A percentile compares a stretch with the other conserved stretches of the same genome.
phyloP scores from a whole-genome alignment of 2,113 vertebrate genomes.

The Strigops habroptila region DNA sequence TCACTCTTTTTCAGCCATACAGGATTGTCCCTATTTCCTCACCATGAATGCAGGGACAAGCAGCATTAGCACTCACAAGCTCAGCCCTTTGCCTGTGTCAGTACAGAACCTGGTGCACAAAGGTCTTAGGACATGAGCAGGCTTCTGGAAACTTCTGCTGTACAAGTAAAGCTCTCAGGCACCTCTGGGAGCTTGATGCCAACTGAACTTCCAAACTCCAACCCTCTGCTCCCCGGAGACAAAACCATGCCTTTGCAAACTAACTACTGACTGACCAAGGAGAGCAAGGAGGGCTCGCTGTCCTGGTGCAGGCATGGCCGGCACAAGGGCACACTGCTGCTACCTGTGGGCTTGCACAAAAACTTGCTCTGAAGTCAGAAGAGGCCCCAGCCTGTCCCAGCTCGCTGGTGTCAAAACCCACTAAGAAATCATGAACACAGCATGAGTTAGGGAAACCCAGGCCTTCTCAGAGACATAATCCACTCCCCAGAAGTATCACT shows the following conservation, averaged over 20 bases:
- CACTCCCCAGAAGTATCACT: neutral
- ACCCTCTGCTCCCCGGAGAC: neutral
- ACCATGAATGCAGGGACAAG: rapidly evolving
- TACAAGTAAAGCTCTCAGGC: neutral
- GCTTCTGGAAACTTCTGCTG: neutral
- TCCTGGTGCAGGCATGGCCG: rapidly evolving
- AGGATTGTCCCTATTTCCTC: neutral
- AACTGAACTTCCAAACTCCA: neutral
- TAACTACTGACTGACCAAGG: neutral
- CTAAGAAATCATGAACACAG: neutral
- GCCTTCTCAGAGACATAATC: neutral
- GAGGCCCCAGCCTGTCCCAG: neutral
- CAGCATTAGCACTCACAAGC: neutral
- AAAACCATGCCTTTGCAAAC: neutral
- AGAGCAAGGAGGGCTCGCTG: neutral
- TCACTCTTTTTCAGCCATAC: neutral
- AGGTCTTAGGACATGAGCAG: rapidly evolving
- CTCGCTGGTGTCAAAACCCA: neutral
- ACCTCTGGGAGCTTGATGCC: neutral
- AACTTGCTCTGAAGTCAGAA: neutral
- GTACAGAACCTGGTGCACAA: neutral
- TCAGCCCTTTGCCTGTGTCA: neutral
- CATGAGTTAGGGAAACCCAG: neutral
- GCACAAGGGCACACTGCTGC: rapidly evolving
- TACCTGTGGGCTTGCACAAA: rapidly evolving